Evolutionary conservation across 37 sponge, comb jelly and placozoan species (phyloP).

Genomic region (Mnemiopsis leidyi): DNA sequence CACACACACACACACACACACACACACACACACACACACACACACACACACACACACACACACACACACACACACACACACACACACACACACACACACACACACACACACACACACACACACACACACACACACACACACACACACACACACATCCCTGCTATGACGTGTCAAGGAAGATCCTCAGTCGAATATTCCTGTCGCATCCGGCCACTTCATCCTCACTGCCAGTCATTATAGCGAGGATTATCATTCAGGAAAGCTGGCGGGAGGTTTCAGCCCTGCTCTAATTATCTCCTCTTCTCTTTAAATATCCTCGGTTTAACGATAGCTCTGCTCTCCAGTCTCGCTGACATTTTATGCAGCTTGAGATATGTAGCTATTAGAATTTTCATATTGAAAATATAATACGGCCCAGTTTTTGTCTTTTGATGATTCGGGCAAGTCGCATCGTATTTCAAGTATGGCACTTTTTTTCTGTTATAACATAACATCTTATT

Average conservation of each 20-base stretch:
- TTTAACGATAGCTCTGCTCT: neutral
- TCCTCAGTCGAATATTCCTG: neutral
- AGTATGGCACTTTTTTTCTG: too few species aligned
- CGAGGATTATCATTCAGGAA: neutral
- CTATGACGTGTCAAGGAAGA: neutral
- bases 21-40: slow-evolving; percentile 60
- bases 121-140: neutral
- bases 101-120: neutral
- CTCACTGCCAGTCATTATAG: neutral
- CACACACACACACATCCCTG: neutral
- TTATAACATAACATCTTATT: too few species aligned
- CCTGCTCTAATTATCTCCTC: neutral
- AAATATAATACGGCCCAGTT: too few species aligned
- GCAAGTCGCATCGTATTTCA: too few species aligned
- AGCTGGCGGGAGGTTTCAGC: neutral
- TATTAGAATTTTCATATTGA: too few species aligned
- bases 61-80: neutral
- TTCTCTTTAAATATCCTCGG: neutral
- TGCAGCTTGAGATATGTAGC: too few species aligned
- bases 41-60: slow-evolving; percentile 19
- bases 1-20: slow-evolving; percentile 60
- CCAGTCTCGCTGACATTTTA: too few species aligned
- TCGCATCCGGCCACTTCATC: neutral
- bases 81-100: neutral
- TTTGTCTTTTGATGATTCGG: too few species aligned